phyloP scores from a whole-genome alignment of 2,797 vertebrate genomes.

The Lepilemur septentrionalis region DNA sequence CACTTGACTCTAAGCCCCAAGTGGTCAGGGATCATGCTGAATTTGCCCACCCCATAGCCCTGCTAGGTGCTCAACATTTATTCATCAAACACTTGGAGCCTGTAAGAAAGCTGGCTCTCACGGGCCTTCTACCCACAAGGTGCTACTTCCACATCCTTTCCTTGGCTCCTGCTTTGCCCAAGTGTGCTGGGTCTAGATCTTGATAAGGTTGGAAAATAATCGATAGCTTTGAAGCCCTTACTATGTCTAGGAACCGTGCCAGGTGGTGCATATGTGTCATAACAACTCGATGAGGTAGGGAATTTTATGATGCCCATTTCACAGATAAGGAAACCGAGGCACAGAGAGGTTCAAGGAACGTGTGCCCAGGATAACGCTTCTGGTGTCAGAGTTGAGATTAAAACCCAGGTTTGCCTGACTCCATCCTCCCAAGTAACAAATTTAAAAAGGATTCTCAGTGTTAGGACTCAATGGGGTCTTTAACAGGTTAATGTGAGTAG shows the following conservation, averaged over 20 bases:
- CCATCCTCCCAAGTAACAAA: not conserved
- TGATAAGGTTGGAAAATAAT: not conserved
- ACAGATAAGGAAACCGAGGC: not conserved
- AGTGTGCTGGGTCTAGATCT: not conserved
- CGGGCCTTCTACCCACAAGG: not conserved
- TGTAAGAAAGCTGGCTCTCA: not conserved
- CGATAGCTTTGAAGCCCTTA: not conserved
- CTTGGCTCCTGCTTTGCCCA: not conserved
- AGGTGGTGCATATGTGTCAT: accelerated
- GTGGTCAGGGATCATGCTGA: not conserved
- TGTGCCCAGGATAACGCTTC: too few relatives aligned
- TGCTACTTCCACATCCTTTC: not conserved
- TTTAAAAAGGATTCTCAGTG: not conserved
- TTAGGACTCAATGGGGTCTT: not conserved
- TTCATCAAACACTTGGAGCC: not conserved
- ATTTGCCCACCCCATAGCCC: not conserved
- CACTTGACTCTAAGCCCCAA: not conserved
- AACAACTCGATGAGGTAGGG: not conserved
- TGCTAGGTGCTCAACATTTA: not conserved
- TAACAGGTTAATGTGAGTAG: not conserved
- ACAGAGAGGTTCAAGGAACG: not conserved
- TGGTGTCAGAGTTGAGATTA: not conserved
- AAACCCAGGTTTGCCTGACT: not conserved
- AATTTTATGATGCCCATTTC: not conserved
- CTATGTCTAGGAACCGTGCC: accelerated